Conservation (phyloP, 2,888 invertebrate genomes). For the Bedellia somnulentella region DNA sequence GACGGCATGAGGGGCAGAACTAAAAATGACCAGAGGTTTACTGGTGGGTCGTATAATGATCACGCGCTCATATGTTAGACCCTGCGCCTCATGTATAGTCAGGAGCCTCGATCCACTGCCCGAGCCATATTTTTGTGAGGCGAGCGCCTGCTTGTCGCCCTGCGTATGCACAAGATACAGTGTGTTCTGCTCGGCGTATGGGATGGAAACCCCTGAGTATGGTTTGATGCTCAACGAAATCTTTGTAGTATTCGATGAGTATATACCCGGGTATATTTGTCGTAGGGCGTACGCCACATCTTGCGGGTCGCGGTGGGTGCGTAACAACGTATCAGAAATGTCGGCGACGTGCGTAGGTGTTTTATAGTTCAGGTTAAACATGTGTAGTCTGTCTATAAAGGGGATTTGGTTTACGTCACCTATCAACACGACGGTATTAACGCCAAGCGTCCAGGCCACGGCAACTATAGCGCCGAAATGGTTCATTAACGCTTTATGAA, state of each 20-base stretch:
- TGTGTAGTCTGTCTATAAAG: constrained; percentile 13
- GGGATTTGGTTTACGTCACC: constrained; percentile 15
- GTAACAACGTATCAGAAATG: constrained; percentile 5
- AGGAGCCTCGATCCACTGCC: constrained; percentile 6
- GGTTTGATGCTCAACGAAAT: not conserved
- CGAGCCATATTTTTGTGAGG: constrained; percentile 4
- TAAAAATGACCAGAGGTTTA: constrained; percentile 1
- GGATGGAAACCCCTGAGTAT: constrained; percentile 1
- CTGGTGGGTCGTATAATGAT: constrained; percentile 2
- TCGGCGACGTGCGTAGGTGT: constrained; percentile 4
- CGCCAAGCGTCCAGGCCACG: constrained; percentile 8
- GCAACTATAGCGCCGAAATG: constrained; percentile 13
- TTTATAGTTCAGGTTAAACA: constrained; percentile 7
- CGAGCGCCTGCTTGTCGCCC: constrained; percentile 5
- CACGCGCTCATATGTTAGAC: constrained; percentile 5
- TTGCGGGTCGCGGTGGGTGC: constrained; percentile 8
- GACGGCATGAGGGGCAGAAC: constrained; percentile 8
- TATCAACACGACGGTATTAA: constrained; percentile 9
- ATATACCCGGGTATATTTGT: constrained; percentile 2
- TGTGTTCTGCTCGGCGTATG: constrained; percentile 1
- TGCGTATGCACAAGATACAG: constrained; percentile 9
- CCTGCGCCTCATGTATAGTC: constrained; percentile 9
- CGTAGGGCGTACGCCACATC: constrained; percentile 10
- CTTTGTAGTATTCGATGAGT: constrained; percentile 2
- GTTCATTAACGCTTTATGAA: constrained; percentile 14